These are phyloP conservation scores for Antennarius maculatus DNA, from an alignment of 2,797 vertebrate species.

Conservation along the genomic window DNA sequence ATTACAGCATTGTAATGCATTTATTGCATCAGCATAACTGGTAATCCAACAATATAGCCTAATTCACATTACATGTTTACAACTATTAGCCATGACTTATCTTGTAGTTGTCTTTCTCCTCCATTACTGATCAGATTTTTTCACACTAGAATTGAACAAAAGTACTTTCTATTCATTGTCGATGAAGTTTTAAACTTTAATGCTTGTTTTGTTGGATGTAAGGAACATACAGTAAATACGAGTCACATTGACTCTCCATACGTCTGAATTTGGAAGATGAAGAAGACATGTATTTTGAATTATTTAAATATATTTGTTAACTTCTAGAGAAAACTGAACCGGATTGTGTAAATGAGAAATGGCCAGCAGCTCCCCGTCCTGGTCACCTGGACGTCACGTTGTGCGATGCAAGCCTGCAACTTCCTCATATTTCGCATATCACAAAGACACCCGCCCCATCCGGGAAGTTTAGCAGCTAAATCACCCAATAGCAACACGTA, in stretches of 20 bases:
- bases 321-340: too few species aligned
- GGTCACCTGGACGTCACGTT: conserved; percentile 73
- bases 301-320: too few species aligned
- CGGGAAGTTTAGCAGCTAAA: conserved; percentile 35
- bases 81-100: not conserved
- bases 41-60: not conserved
- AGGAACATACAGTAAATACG: not conserved
- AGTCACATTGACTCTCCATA: not conserved
- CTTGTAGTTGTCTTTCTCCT: not conserved
- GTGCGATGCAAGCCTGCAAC: conserved; percentile 46
- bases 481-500: conserved; percentile 54
- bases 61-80: not conserved
- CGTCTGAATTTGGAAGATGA: too few species aligned
- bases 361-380: not conserved
- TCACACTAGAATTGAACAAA: not conserved
- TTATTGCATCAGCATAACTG: not conserved
- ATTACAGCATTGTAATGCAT: not conserved
- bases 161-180: not conserved
- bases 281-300: too few species aligned
- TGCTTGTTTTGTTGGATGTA: not conserved
- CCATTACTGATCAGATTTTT: not conserved
- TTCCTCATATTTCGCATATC: conserved; percentile 78
- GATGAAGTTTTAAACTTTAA: not conserved
- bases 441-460: conserved; percentile 39
- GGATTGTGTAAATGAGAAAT: not conserved